These are phyloP conservation scores for Harmothoe impar DNA, from an alignment of 2,888 invertebrate genomes.

Conservation along the genomic window DNA sequence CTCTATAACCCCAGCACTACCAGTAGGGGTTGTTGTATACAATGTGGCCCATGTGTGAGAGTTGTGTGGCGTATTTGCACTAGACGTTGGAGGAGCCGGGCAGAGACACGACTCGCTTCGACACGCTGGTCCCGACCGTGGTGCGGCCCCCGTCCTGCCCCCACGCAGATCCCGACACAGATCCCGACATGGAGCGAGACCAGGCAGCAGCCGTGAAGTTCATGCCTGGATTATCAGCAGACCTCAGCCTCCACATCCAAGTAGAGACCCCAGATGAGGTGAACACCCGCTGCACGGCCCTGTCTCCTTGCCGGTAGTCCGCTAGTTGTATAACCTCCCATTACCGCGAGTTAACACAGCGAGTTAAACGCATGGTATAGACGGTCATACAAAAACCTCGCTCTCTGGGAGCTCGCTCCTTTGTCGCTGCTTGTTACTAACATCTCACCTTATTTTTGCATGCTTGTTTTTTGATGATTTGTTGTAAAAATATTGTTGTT, in stretches of 20 bases:
- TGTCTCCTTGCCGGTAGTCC: no score
- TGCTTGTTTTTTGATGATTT: no score
- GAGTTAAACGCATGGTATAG: no score
- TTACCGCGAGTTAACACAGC: no score
- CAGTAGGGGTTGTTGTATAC: no score
- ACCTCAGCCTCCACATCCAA: conserved; percentile 51
- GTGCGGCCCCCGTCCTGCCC: conserved; percentile 74
- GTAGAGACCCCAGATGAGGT: not conserved
- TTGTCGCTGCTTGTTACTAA: no score
- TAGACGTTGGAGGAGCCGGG: conserved; percentile 81
- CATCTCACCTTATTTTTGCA: no score
- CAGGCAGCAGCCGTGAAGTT: not conserved
- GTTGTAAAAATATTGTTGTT: no score
- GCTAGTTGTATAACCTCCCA: no score
- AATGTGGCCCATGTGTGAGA: not conserved
- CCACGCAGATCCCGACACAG: not conserved
- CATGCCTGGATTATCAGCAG: not conserved
- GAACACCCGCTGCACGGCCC: not conserved
- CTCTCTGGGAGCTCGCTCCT: no score
- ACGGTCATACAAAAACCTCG: no score
- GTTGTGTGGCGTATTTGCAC: conserved; percentile 6
- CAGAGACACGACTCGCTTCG: conserved; percentile 79
- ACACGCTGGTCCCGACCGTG: conserved; percentile 82
- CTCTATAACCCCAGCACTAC: no score
- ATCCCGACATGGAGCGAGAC: not conserved